Percentiles rank a stretch among this genome's conserved stretches.
These are phyloP conservation scores for Leucozona laternaria DNA, from an alignment of 2,888 invertebrate species.

Conservation along the genomic window DNA sequence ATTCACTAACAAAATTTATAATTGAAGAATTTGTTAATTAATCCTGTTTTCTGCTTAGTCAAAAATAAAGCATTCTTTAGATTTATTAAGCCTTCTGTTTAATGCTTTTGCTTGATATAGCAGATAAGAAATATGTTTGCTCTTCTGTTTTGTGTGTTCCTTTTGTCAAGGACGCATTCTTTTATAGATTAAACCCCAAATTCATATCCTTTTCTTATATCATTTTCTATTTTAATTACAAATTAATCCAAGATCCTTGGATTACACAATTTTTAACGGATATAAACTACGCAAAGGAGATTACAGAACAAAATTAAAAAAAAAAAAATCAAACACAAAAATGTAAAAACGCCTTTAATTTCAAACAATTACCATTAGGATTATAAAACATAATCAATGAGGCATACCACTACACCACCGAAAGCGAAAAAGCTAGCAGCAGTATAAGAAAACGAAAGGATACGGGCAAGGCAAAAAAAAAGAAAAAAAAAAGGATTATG, in stretches of 20 bases:
- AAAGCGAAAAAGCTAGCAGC: constrained; percentile 60
- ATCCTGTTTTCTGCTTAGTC: rapidly evolving
- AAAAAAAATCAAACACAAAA: constrained; percentile 19
- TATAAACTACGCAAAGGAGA: constrained; percentile 36
- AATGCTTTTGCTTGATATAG: neutral
- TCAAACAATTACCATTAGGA: constrained; percentile 71
- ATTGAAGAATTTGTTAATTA: neutral
- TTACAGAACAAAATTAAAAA: neutral
- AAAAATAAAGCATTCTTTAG: neutral
- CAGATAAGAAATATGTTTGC: neutral
- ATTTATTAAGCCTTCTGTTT: neutral
- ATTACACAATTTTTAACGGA: constrained; percentile 56
- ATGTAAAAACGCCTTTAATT: constrained; percentile 55
- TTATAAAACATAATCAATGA: constrained; percentile 74
- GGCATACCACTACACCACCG: constrained; percentile 30
- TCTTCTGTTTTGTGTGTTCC: neutral
- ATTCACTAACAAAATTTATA: neutral
- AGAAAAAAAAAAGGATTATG: constrained; percentile 58
- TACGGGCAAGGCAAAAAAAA: neutral
- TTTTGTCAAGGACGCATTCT: neutral
- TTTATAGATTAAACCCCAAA: constrained; percentile 6
- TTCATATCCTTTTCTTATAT: neutral
- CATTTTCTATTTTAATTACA: constrained; percentile 20
- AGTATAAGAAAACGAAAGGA: constrained; percentile 1
- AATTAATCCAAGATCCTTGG: constrained; percentile 48